phyloP scores from a whole-genome alignment of 2,113 vertebrate genomes.

The Raphicerus campestris region DNA sequence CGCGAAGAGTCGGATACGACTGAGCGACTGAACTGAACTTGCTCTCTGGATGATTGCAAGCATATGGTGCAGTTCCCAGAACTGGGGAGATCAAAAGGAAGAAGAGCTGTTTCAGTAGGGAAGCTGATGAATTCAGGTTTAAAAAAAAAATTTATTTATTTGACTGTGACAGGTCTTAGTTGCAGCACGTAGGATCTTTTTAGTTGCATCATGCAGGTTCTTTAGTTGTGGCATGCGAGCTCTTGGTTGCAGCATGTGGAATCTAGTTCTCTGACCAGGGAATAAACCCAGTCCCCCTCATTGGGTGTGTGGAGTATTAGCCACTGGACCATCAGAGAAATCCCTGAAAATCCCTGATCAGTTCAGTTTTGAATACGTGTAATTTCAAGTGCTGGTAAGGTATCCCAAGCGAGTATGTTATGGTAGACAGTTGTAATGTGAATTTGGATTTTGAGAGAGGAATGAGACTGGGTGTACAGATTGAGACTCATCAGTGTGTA shows the following conservation, averaged over 20 bases:
- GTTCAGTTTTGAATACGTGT: not conserved
- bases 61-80: not conserved
- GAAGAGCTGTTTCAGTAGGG: not conserved
- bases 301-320: not conserved
- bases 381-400: constrained; percentile 3
- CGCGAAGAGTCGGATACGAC: rapidly evolving
- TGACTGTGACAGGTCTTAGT: not conserved
- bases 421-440: not conserved
- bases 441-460: not conserved
- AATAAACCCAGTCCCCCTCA: not conserved
- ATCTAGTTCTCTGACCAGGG: not conserved
- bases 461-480: not conserved
- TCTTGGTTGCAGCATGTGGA: not conserved
- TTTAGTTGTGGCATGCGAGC: too few species aligned
- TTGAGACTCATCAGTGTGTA: not conserved
- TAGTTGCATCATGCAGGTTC: too few species aligned
- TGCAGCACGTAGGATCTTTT: not conserved
- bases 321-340: not conserved
- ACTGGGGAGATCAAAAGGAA: not conserved
- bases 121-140: not conserved
- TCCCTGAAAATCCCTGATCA: not conserved
- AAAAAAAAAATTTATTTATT: not conserved
- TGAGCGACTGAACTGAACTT: not conserved
- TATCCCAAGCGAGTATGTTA: not conserved
- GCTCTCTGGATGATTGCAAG: constrained; percentile 27